phyloP scores from a whole-genome alignment of 2,888 invertebrate species.

The Platycheirus albimanus region DNA sequence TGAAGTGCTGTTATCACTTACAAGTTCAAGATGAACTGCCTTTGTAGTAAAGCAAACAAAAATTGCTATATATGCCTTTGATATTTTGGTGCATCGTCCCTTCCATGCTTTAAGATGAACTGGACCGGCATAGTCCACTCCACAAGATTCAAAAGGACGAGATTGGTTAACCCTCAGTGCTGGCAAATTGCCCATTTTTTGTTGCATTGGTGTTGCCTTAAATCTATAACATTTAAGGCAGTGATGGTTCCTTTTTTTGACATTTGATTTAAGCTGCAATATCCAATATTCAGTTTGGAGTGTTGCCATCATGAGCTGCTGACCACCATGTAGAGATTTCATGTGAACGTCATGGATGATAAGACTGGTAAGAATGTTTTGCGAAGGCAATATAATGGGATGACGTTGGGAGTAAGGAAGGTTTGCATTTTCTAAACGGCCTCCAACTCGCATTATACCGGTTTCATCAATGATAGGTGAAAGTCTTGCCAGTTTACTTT shows the following conservation, averaged over 20 bases:
- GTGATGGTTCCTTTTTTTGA: conserved; percentile 3
- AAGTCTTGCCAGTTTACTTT: too few species aligned
- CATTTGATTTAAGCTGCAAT: conserved; percentile 14
- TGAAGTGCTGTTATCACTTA: conserved; percentile 21
- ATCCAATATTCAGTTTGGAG: conserved; percentile 18
- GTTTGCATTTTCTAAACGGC: too few species aligned
- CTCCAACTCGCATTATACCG: too few species aligned
- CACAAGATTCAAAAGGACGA: conserved; percentile 48
- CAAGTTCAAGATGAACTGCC: conserved; percentile 52
- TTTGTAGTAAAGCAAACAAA: conserved; percentile 57
- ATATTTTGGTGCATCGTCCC: conserved; percentile 32
- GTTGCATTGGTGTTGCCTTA: conserved; percentile 20
- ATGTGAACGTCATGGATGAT: conserved; percentile 33
- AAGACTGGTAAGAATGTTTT: not conserved
- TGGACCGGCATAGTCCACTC: conserved; percentile 48
- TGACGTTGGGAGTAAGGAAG: conserved; percentile 9
- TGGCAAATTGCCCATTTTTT: conserved; percentile 41
- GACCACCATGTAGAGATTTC: conserved; percentile 36
- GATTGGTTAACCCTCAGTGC: conserved; percentile 8
- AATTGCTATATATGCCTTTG: conserved; percentile 55
- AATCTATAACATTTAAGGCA: conserved; percentile 38
- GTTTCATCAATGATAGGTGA: too few species aligned
- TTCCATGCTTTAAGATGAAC: conserved; percentile 39
- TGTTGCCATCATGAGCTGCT: conserved; percentile 31
- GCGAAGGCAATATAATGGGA: conserved; percentile 36